Base-by-base conservation (phyloP, 2,888 invertebrate species). In the Coelinius sp. region DNA sequence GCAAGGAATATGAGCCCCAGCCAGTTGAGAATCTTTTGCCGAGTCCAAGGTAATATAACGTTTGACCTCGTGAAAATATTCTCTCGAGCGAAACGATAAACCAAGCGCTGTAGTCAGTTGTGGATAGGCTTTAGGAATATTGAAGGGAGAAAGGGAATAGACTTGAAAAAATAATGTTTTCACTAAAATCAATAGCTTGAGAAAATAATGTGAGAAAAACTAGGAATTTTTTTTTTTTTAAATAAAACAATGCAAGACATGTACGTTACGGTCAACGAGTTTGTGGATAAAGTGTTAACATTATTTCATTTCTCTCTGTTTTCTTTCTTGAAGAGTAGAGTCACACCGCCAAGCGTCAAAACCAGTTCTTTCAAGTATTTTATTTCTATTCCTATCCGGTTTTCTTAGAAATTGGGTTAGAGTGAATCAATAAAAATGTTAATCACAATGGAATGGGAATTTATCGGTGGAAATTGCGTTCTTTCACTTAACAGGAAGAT, bases 391-490 rank as follows among this genome's bases (percentile, higher is more conserved):
- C 17, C 17, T 35, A 10, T 20, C 20, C n/a, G 41, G 4, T 12
- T n/a, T n/a, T 41, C 74, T 76, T 75, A 77, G 75, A 68, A 77
- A 79, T 71, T 73, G 77, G 74, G 75, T 76, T 78, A n/a, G n/a
- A n/a, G n/a, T n/a, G n/a, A n/a, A n/a, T n/a, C n/a, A 78, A 56
- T 25, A 56, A 25, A 52, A 52, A 14, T 12, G 20, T 22, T 14
- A 49, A 46, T 27, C 27, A 31, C 17, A 5, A 8, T 22, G 38
- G 64, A 66, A 49, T 66, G 46, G 1, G 8, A 20, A 66, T 49
- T 62, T 62, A 22, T 53, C 22, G 20, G 31, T 52, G 35, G 41
- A 35, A 31, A 35, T 35, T 17, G 17, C 8, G 46, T 49, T 20
- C 10, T 20, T 17, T n/a, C 17, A 49, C 20, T 17, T 8, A 14